Percentiles rank a stretch among this genome's conserved stretches.
Conservation (phyloP, 2,888 invertebrate genomes). For the Digitonthophagus gazella region DNA sequence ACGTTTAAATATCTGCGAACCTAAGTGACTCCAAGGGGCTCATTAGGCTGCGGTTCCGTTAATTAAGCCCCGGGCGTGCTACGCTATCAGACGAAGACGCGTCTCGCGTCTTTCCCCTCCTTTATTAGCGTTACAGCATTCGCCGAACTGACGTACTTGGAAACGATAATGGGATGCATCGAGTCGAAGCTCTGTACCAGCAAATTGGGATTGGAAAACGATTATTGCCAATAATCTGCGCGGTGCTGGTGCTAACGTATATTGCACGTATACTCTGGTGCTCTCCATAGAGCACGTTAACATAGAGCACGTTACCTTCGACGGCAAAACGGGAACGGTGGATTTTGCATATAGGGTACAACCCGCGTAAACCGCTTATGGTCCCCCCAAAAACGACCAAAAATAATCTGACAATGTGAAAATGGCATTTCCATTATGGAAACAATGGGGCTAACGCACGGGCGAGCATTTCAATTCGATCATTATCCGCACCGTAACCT, state of each 20-base stretch:
- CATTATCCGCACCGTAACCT: not conserved
- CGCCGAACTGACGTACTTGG: not conserved
- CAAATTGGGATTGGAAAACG: no score
- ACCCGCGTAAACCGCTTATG: not conserved
- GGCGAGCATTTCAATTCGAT: not conserved
- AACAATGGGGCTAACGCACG: not conserved
- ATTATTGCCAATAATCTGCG: no score
- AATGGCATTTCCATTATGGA: not conserved
- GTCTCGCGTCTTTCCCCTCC: not conserved
- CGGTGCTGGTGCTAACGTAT: no score
- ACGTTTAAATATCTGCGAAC: slow-evolving; percentile 28
- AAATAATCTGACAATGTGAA: not conserved
- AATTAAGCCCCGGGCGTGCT: slow-evolving; percentile 25
- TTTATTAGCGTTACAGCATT: slow-evolving; percentile 1
- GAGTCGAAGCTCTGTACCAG: no score
- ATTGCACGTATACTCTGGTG: no score
- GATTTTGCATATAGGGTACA: not conserved
- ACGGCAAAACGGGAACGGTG: no score
- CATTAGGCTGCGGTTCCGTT: slow-evolving; percentile 31
- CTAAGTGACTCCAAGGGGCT: slow-evolving; percentile 29
- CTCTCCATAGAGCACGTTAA: no score
- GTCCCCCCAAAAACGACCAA: not conserved
- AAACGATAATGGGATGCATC: no score
- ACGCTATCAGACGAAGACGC: not conserved
- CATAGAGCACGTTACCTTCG: no score